Base-by-base conservation (phyloP, 1,140 invertebrate genomes). In the Bombus vancouverensis region DNA sequence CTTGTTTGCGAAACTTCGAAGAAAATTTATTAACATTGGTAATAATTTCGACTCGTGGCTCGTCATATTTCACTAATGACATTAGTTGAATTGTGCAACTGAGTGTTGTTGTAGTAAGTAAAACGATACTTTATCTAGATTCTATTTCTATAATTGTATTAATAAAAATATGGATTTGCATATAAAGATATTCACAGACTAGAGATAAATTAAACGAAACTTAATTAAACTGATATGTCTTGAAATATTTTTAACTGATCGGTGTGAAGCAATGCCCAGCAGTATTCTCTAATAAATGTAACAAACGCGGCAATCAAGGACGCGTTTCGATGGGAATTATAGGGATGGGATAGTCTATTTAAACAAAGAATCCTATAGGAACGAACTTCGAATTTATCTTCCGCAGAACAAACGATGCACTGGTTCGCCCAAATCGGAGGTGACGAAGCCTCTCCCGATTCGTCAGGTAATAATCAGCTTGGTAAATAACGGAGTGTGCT, bases 341-440 rank as follows among this genome's bases (percentile, higher is more conserved):
- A 8, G 5, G n/a, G 15, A 22, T 18, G 37, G 28, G 62, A 15
- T 32, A 32, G 37, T 65, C 8, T 74, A 47, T 37, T 72, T 68
- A 15, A 57, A 75, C 44, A 66, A 80, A 47, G 42, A 59, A 25
- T 59, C 28, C n/a, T 32, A 44, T 62, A 81, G 37, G 85, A 89
- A 87, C 79, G 53, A 78, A 71, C 34, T 68, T 78, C 44, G 42
- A 84, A 91, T 93, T 92, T 91, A 74, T 93, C 92, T 90, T 92
- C 86, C 90, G 85, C 82, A 94, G 94, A 95, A 73, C 93, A 94
- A 94, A 95, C 95, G 89, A 95, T 95, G 93, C 95, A 95, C 87
- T 95, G 95, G 95, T 95, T 95, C 90, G 95, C 95, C 73, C 92
- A 94, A 87, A 91, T 95, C 80, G 95, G 95, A 80, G 88, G 90